Percentiles rank a stretch among this genome's conserved stretches.
Conservation (phyloP, 1,140 invertebrate species). For the Zelostemma sp. region DNA sequence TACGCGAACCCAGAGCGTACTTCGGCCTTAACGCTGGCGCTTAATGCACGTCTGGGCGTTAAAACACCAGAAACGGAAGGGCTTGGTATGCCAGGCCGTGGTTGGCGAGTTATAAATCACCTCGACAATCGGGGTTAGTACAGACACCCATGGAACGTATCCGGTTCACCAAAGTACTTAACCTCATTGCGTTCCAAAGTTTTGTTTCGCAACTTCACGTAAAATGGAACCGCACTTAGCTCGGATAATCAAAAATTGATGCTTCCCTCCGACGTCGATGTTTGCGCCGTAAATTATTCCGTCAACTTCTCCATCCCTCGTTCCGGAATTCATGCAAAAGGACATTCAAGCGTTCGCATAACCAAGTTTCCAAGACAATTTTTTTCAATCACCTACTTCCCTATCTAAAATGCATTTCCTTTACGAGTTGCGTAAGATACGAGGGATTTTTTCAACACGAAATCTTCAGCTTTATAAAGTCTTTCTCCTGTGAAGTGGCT, state of each 20-base stretch:
- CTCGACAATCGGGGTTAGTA: conserved; percentile 40
- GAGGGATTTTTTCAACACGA: not conserved
- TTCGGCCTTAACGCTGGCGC: not conserved
- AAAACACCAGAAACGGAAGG: conserved; percentile 33
- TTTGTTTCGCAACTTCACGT: conserved; percentile 22
- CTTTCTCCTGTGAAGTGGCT: not conserved
- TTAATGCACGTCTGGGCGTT: conserved; percentile 19
- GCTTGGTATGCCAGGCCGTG: conserved; percentile 26
- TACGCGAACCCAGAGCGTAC: not conserved
- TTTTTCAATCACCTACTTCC: too few species aligned
- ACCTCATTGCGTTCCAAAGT: conserved; percentile 38
- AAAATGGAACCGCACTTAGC: conserved; percentile 14
- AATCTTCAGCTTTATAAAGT: not conserved
- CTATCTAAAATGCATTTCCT: too few species aligned
- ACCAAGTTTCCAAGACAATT: too few species aligned
- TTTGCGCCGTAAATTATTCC: not conserved
- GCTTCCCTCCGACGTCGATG: conserved; percentile 2
- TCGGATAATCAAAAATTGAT: conserved; percentile 5
- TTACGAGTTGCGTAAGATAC: not conserved
- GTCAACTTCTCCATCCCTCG: not conserved
- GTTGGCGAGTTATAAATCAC: conserved; percentile 39
- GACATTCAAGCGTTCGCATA: too few species aligned
- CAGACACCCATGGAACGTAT: conserved; percentile 40
- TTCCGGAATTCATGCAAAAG: too few species aligned
- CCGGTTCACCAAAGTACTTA: conserved; percentile 36